Base-by-base conservation (phyloP, 92 coral and sea anemone genomes). In the Bergia sp. region DNA sequence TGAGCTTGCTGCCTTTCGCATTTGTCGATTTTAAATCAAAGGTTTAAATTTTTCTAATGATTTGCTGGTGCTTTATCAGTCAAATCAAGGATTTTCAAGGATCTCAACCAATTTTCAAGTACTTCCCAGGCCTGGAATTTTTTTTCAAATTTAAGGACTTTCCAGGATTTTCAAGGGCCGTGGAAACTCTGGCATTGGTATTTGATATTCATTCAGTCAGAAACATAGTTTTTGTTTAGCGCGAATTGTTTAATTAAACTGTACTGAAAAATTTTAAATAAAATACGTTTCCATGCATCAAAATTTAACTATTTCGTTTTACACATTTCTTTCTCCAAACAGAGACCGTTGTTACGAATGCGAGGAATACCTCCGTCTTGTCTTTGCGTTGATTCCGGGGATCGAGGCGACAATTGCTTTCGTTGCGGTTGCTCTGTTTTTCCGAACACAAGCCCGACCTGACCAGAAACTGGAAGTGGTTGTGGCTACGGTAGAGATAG, bases 341-440 rank as follows among this genome's bases (percentile, higher is more conserved):
- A 94, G 97, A 44, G 74, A 65, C 8, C 91, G 86, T 66, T 94
- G 98, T 44, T 6, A 66, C 38, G 88, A 93, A 42, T 95, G 98
- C 82, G 91, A 91, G 74, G 92, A 90, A 10, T 94, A 93, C 91
- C 92, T 93, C 16, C 89, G 96, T 9, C 75, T 91, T 39, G 92
- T 93, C 4, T 94, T 95, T 72, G 86, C 98, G 38, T 93, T 95
- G 45, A 90, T 95, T 47, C 98, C 98, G 44, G 98, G 98, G 10
- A 88, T 93, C 11, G 98, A 95, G 85, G 98, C 98, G 36, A 89
- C 94, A n/a, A 37, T 93, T 39, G 98, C 95, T 1, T 95, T 95
- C 53, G 89, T 95, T 21, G 87, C 90, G 12, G 96, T 95, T 7
- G 98, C 94, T 2, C 84, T 95, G 42, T 91, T 95, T 86, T 95